phyloP scores from a whole-genome alignment of 2,797 vertebrate genomes.

The Enteromius unitaeniatus region DNA sequence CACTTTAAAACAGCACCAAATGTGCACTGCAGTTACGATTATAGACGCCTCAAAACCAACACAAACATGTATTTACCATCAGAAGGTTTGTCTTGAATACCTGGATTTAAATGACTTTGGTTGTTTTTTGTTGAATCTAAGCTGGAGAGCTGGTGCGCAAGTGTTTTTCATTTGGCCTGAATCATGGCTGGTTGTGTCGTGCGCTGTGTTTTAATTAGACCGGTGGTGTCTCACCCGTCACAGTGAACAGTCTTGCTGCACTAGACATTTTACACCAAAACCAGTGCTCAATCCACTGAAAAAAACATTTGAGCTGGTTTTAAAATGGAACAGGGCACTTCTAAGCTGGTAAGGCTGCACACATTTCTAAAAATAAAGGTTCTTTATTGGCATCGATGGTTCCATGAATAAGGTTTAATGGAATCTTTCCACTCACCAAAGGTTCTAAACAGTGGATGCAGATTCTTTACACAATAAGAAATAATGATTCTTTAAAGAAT shows the following conservation, averaged over 20 bases:
- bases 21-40: neutral
- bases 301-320: neutral
- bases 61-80: neutral
- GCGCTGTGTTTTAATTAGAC: slow-evolving; percentile 67
- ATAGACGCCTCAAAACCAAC: neutral
- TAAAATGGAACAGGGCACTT: neutral
- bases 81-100: neutral
- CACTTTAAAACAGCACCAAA: neutral
- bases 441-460: neutral
- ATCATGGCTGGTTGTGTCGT: slow-evolving; percentile 56
- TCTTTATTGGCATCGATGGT: neutral
- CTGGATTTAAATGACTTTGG: neutral
- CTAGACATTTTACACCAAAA: slow-evolving; percentile 38
- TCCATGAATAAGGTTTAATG: neutral
- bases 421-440: neutral
- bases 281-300: neutral
- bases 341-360: neutral
- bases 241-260: slow-evolving; percentile 15
- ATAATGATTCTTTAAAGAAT: neutral
- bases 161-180: slow-evolving; percentile 45
- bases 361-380: neutral
- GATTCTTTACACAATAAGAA: neutral
- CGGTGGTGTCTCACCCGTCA: neutral
- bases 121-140: neutral
- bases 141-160: neutral